Evolutionary conservation across 2,888 invertebrate species (phyloP).

Genomic region (Calliscelio sp.): DNA sequence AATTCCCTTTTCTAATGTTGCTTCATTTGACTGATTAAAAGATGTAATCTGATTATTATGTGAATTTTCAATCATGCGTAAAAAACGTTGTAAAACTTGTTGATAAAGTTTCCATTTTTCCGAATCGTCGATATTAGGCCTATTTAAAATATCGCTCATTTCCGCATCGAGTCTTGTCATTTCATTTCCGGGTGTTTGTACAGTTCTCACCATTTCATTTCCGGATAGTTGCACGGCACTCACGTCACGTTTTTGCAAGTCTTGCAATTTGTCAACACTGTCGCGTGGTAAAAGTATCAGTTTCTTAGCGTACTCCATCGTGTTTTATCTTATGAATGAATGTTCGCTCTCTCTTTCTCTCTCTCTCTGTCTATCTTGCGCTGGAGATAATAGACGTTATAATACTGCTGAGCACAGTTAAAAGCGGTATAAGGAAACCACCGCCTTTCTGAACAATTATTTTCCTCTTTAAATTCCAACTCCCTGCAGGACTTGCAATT

Average conservation of each 20-base stretch:
- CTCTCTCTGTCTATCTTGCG: not conserved
- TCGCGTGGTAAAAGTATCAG: slow-evolving; percentile 8
- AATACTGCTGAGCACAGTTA: not conserved
- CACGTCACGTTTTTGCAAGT: too few relatives aligned
- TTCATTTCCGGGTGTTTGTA: slow-evolving; percentile 10
- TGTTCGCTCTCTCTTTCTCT: too few relatives aligned
- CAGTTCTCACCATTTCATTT: not conserved
- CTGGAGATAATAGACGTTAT: not conserved
- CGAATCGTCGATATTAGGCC: not conserved
- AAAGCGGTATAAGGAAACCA: not conserved
- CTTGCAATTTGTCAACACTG: not conserved
- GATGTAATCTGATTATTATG: too few relatives aligned
- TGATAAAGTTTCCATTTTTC: slow-evolving; percentile 18
- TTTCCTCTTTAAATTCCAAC: not conserved
- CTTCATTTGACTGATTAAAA: too few relatives aligned
- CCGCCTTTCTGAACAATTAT: slow-evolving; percentile 14
- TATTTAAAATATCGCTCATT: slow-evolving; percentile 18
- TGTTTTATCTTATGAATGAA: too few relatives aligned
- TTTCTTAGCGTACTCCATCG: slow-evolving; percentile 26
- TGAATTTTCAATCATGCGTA: too few relatives aligned
- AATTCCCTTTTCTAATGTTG: not conserved
- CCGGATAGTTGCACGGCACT: not conserved
- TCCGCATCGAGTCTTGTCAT: not conserved
- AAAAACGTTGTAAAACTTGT: slow-evolving; percentile 15
- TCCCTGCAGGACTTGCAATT: not conserved